Evolutionary conservation across 2,113 vertebrate species (phyloP).

Genomic region (Aspidoscelis tigris): DNA sequence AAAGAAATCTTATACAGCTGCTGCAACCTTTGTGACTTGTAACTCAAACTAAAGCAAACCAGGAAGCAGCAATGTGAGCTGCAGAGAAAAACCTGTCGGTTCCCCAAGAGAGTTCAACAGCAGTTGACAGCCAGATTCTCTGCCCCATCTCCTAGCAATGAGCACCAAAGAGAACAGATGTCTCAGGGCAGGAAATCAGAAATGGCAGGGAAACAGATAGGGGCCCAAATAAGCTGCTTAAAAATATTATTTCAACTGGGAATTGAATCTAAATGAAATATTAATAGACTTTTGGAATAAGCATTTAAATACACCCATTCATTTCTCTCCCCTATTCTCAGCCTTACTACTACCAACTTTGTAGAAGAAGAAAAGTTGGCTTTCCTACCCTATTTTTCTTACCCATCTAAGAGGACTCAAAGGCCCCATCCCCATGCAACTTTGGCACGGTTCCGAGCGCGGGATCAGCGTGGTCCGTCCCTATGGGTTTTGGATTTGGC

Average conservation of each 20-base stretch:
- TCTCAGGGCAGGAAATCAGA: conserved; percentile 58
- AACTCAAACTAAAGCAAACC: conserved; percentile 47
- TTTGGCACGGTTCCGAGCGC: too few species aligned
- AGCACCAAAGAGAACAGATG: conserved; percentile 58
- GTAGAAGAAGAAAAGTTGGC: background rate
- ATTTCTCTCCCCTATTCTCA: background rate
- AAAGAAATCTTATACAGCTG: conserved; percentile 48
- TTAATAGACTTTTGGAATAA: conserved; percentile 12
- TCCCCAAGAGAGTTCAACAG: conserved; percentile 61
- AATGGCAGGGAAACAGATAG: conserved; percentile 57
- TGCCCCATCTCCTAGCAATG: conserved; percentile 40
- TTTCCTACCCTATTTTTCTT: too few species aligned
- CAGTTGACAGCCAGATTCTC: conserved; percentile 36
- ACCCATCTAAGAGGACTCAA: too few species aligned
- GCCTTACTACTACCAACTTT: background rate
- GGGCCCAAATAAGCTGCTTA: conserved; percentile 47
- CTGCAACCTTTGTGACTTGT: conserved; percentile 45
- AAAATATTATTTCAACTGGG: conserved; percentile 55
- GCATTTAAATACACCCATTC: conserved; percentile 19
- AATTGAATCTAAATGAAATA: conserved; percentile 50
- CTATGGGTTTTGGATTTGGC: too few species aligned
- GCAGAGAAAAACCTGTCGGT: background rate
- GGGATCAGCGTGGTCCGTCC: too few species aligned
- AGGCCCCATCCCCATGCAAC: too few species aligned
- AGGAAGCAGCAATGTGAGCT: conserved; percentile 40